These are phyloP conservation scores for Ricordea florida DNA, from an alignment of 92 coral and sea anemone genomes.

Conservation along the genomic window DNA sequence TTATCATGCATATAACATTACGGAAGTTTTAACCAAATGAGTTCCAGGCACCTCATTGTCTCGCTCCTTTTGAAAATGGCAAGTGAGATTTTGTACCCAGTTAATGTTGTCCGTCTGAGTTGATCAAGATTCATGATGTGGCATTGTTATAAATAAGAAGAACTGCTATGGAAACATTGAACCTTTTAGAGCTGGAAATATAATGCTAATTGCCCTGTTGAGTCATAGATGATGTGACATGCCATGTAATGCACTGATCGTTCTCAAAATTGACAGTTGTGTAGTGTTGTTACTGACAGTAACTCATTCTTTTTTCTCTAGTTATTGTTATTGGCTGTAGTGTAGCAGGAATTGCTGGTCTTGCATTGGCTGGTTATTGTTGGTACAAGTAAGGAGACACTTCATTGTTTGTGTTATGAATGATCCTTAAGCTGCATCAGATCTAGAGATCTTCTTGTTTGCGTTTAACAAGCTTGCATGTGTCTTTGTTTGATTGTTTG, in stretches of 20 bases:
- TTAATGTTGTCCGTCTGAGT: no score
- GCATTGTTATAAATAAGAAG: background rate
- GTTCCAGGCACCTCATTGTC: no score
- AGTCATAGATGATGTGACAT: background rate
- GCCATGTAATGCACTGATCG: background rate
- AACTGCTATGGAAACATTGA: background rate
- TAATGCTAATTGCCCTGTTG: background rate
- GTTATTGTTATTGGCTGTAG: slow-evolving; percentile 98
- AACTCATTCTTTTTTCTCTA: slow-evolving; percentile 34
- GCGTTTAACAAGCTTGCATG: no score
- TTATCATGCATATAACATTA: no score
- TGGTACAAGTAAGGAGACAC: slow-evolving; percentile 93
- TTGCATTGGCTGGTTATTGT: slow-evolving; percentile 98
- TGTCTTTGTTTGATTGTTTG: no score
- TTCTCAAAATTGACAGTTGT: background rate
- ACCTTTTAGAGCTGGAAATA: background rate
- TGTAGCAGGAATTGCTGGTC: slow-evolving; percentile 96
- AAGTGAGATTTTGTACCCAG: no score
- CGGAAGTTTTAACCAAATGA: no score
- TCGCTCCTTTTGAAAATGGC: no score
- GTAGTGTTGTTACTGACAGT: background rate
- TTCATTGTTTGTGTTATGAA: no score
- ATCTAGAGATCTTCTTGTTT: no score
- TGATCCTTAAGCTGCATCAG: no score
- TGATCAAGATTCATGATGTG: background rate